These are phyloP conservation scores for Tetranychus piercei DNA, from an alignment of 2,888 invertebrate species.

Conservation along the genomic window DNA sequence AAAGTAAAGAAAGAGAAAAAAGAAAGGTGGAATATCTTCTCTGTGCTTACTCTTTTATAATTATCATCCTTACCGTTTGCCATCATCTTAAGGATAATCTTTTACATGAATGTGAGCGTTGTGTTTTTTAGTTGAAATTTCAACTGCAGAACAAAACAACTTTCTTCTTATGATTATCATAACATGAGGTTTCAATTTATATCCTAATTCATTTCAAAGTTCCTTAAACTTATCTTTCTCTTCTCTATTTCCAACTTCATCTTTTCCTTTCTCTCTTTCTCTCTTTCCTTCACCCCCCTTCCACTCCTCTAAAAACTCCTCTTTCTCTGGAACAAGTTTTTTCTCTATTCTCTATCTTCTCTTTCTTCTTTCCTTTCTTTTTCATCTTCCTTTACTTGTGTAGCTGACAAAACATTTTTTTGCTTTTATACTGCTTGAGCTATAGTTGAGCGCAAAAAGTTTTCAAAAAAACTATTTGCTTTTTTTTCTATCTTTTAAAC, in stretches of 20 bases:
- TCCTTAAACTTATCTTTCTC: slow-evolving; percentile 3
- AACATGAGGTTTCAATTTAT: not conserved
- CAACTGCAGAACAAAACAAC: not conserved
- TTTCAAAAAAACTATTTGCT: not conserved
- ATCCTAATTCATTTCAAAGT: not conserved
- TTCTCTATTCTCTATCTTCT: not conserved
- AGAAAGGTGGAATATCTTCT: not conserved
- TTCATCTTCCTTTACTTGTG: not conserved
- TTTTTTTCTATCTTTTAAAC: not conserved
- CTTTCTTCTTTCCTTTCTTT: not conserved
- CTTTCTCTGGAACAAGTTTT: not conserved
- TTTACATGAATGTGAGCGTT: not conserved
- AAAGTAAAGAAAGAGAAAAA: not conserved
- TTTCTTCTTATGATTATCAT: not conserved
- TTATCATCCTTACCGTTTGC: not conserved
- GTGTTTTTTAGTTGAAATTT: not conserved
- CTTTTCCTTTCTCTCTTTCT: not conserved
- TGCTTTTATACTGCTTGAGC: not conserved
- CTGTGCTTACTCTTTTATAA: not conserved
- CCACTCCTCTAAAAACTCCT: not conserved
- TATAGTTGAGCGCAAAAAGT: not conserved
- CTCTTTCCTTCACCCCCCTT: not conserved
- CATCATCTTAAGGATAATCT: not conserved
- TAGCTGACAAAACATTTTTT: not conserved
- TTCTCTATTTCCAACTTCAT: not conserved